Conservation (phyloP, 2,113 vertebrate genomes). For the Myiozetetes cayanensis region DNA sequence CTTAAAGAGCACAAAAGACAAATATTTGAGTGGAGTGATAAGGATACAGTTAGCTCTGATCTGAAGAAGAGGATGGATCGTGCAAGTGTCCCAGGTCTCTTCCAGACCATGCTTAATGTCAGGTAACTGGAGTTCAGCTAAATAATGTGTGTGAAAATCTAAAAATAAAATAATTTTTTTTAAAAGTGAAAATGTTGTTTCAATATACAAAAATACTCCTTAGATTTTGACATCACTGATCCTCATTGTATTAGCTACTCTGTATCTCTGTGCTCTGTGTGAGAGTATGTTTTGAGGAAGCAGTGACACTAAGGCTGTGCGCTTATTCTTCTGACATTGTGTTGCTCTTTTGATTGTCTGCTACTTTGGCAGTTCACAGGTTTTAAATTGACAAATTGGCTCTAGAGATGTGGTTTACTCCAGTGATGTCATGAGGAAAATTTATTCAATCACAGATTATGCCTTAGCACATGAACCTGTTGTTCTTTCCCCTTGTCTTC, state of each 20-base stretch:
- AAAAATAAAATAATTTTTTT: neutral
- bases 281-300: neutral
- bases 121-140: neutral
- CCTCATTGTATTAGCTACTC: neutral
- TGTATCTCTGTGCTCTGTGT: neutral
- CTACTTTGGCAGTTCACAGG: neutral
- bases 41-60: neutral
- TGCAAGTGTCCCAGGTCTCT: neutral
- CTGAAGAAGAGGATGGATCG: neutral
- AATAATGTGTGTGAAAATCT: neutral
- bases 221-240: neutral
- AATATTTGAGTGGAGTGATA: neutral
- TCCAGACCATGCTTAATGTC: neutral
- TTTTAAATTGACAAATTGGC: neutral
- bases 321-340: neutral
- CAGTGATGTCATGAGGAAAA: neutral
- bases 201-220: neutral
- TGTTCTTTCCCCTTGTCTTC: neutral
- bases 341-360: neutral
- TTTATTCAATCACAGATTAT: neutral
- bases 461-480: neutral
- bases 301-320: neutral
- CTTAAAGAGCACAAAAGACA: neutral
- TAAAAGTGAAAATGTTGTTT: neutral
- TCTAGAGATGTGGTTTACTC: neutral